phyloP scores from a whole-genome alignment of 2,888 invertebrate genomes.

The Heliconius hortense region DNA sequence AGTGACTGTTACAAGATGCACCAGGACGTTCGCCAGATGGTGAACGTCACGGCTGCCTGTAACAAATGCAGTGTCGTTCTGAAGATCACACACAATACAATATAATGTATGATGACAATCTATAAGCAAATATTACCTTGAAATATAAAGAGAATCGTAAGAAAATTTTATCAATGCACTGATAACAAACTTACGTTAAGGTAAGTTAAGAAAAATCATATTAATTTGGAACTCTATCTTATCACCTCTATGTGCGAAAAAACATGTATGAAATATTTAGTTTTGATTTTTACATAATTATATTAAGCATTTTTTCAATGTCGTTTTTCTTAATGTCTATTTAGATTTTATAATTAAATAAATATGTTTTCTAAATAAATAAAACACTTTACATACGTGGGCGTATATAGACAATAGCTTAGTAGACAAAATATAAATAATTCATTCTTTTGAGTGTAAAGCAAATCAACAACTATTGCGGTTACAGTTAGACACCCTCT shows the following conservation, averaged over 20 bases:
- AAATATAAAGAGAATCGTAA: background rate
- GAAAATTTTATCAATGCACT: background rate
- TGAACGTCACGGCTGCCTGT: background rate
- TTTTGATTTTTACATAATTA: background rate
- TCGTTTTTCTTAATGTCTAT: too few species aligned
- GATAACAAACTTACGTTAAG: too few species aligned
- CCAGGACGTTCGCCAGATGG: constrained; percentile 8
- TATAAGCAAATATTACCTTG: background rate
- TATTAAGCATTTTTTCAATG: background rate
- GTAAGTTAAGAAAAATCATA: background rate
- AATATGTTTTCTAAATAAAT: too few species aligned
- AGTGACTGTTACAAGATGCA: background rate
- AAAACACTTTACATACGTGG: too few species aligned
- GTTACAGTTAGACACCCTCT: too few species aligned
- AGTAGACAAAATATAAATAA: background rate
- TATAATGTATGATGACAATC: background rate
- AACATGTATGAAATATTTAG: background rate
- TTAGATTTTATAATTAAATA: too few species aligned
- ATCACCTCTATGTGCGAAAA: background rate
- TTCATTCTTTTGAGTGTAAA: background rate
- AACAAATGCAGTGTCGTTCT: background rate
- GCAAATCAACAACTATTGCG: background rate
- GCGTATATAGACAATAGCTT: background rate
- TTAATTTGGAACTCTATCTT: background rate
- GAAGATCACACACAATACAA: background rate